Evolutionary conservation across 2,888 invertebrate species (phyloP).

Genomic region (Epistrophe eligans): DNA sequence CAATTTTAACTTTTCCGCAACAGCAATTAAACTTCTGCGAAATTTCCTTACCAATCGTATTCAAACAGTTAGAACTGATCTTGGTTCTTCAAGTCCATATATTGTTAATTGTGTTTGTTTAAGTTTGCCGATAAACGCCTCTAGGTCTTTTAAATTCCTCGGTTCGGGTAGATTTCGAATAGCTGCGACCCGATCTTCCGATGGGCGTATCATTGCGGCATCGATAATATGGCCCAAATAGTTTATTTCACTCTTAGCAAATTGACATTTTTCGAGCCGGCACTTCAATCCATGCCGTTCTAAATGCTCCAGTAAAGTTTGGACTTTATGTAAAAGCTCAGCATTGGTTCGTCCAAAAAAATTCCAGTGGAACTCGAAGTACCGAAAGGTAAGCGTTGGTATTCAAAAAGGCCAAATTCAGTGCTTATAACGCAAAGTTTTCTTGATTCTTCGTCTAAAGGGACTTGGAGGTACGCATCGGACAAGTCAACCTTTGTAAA

Average conservation of each 20-base stretch:
- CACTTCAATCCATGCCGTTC: neutral
- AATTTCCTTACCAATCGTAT: neutral
- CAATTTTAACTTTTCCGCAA: neutral
- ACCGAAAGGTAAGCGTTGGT: constrained; percentile 16
- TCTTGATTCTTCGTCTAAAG: neutral
- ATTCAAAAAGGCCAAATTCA: constrained; percentile 17
- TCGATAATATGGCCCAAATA: too few relatives aligned
- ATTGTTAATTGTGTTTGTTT: neutral
- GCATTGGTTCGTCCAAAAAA: too few relatives aligned
- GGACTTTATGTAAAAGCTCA: too few relatives aligned
- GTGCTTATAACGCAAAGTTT: constrained; percentile 15
- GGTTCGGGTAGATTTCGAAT: too few relatives aligned
- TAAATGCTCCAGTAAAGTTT: neutral
- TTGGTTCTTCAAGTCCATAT: too few relatives aligned
- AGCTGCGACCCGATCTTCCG: too few relatives aligned
- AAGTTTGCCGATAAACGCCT: too few relatives aligned
- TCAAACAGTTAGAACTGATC: neutral
- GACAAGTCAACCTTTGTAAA: constrained; percentile 10
- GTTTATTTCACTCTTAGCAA: too few relatives aligned
- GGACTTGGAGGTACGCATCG: constrained; percentile 18
- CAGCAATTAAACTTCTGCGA: too few relatives aligned
- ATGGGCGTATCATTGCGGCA: too few relatives aligned
- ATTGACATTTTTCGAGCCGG: too few relatives aligned
- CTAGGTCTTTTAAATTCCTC: too few relatives aligned
- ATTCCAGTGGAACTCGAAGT: neutral